phyloP scores from a whole-genome alignment of 2,113 vertebrate species.

The Numida meleagris region DNA sequence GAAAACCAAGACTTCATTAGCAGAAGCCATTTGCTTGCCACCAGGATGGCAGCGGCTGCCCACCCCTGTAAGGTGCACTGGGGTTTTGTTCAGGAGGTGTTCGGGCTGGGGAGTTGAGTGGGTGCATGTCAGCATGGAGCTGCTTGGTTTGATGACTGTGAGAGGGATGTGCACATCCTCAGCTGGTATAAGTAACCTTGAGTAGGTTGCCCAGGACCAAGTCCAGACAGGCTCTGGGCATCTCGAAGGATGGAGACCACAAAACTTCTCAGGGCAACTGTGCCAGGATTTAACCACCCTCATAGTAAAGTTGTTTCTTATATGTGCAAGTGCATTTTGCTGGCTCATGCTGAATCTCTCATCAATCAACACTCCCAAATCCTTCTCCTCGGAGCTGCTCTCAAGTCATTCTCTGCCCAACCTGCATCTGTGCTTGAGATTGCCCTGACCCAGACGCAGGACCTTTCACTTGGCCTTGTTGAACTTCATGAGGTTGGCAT shows the following conservation, averaged over 20 bases:
- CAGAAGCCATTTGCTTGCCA: neutral
- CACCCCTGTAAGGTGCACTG: accelerated
- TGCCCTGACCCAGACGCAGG: too few relatives aligned
- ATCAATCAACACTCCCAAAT: too few relatives aligned
- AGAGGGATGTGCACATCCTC: accelerated
- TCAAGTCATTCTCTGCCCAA: too few relatives aligned
- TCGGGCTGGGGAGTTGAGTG: accelerated
- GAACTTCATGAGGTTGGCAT: too few relatives aligned
- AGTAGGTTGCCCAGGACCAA: neutral
- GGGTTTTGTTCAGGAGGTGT: neutral
- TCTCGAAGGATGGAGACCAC: neutral
- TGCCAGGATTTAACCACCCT: neutral
- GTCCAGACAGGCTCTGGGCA: accelerated
- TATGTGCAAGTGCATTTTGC: too few relatives aligned
- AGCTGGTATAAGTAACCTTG: neutral
- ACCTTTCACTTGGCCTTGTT: too few relatives aligned
- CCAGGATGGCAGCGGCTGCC: neutral
- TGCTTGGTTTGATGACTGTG: accelerated
- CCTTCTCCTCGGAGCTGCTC: too few relatives aligned
- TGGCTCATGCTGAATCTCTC: too few relatives aligned
- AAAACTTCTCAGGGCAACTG: neutral
- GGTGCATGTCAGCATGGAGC: accelerated
- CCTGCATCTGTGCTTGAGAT: too few relatives aligned
- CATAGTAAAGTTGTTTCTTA: neutral
- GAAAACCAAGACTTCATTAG: neutral